phyloP scores from a whole-genome alignment of 2,888 invertebrate species.

The Rapana venosa region DNA sequence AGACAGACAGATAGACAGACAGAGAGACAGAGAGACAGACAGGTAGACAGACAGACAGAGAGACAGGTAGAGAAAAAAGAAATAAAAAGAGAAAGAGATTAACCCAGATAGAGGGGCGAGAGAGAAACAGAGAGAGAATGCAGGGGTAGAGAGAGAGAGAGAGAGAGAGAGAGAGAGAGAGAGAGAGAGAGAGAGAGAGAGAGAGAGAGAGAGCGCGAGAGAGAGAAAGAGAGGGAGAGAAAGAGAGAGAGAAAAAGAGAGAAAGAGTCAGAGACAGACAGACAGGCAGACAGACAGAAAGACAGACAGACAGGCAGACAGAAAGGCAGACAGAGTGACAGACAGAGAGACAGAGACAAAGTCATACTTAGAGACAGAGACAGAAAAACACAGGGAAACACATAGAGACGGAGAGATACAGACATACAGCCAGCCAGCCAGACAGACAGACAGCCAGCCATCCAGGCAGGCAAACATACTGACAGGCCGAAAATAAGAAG shows the following conservation, averaged over 20 bases:
- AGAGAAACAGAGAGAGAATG: too few species aligned
- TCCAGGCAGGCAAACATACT: not conserved
- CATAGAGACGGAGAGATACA: not conserved
- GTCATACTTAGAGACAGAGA: too few species aligned
- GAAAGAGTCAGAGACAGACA: not conserved
- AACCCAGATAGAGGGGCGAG: too few species aligned
- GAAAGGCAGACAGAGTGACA: too few species aligned
- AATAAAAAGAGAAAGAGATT: not conserved
- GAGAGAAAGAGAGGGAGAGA: conserved; percentile 17
- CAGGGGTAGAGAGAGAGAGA: conserved; percentile 15
- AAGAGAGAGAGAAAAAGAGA: conserved; percentile 18
- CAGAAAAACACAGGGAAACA: not conserved
- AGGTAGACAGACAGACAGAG: not conserved
- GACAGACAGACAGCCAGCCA: not conserved
- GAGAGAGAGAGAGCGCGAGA: too few species aligned
- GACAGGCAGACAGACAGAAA: too few species aligned
- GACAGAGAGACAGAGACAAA: too few species aligned
- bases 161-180: not conserved
- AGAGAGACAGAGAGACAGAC: not conserved
- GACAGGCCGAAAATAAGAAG: not conserved
- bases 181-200: conserved; percentile 23
- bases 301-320: too few species aligned
- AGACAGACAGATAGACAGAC: not conserved
- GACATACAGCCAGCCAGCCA: not conserved
- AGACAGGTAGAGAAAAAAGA: not conserved